Base-by-base conservation (phyloP, 2,797 vertebrate species). In the Vireo griseus region DNA sequence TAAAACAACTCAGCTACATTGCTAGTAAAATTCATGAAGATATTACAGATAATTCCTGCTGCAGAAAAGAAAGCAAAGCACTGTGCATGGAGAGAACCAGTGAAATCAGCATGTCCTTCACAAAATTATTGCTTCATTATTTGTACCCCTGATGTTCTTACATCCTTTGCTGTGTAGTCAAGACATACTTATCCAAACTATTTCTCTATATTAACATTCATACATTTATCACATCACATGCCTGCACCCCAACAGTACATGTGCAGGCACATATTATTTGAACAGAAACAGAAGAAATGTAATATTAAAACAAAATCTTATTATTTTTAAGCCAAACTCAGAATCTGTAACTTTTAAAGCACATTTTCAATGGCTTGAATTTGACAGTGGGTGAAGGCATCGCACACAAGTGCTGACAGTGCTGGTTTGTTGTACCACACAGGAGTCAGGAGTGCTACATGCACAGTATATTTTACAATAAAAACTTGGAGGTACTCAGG, bases 1-100 rank as follows among this genome's bases (percentile, higher is more conserved):
- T 7, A 22, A 31, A 22, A 16, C 8, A 65, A 35, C 29, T 74
- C 88, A 90, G 66, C 74, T 90, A 73, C 65, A 51, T 10, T 26
- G 20, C 51, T 69, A 71, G 73, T 86, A 89, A 96, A 94, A 92
- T 79, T 66, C 55, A 75, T 44, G 22, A 58, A 81, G 33, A 66
- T 29, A 50, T n/a, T 83, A 75, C 69, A 59, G 52, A 42, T 40
- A 71, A 78, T 55, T 79, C 54, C 45, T 18, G 13, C 10, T 72
- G 75, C 72, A 83, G 59, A 62, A 86, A 93, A 86, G 45, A 82
- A 91, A 84, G 58, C 16, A 69, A 62, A 89, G 45, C 35, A 22
- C 37, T 37, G 8, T 45, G 72, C n/a, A 61, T 3, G 6, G 45
- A 86, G 26, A 42, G 16, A 81, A 75, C 13, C 59, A 21, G 47